These are phyloP conservation scores for Taeniopygia guttata DNA, from an alignment of 2,797 vertebrate genomes.

Conservation along the genomic window DNA sequence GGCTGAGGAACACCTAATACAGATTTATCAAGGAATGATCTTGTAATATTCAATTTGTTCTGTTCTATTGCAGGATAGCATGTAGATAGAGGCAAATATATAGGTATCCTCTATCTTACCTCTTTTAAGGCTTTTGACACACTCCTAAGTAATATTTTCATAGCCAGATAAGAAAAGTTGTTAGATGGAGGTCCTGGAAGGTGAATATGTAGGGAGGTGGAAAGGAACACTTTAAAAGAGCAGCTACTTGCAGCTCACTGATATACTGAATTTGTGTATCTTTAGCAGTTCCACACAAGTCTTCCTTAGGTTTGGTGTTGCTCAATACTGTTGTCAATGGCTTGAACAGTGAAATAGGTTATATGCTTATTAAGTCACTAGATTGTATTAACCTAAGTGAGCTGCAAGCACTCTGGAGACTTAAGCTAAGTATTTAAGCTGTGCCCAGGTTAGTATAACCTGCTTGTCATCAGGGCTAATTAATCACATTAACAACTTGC, in stretches of 20 bases:
- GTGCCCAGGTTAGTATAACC: slow-evolving; percentile 49
- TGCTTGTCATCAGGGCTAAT: slow-evolving; percentile 52
- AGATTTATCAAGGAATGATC: neutral
- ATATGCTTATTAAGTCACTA: slow-evolving; percentile 46
- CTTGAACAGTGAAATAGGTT: slow-evolving; percentile 34
- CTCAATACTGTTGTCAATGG: slow-evolving; percentile 19
- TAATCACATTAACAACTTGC: slow-evolving; percentile 45
- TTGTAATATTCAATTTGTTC: neutral
- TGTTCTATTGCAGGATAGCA: neutral
- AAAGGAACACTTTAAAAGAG: neutral
- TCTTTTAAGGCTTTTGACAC: neutral
- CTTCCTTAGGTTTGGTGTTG: neutral
- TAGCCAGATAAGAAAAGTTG: neutral
- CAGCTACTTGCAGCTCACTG: neutral
- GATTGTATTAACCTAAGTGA: slow-evolving; percentile 42
- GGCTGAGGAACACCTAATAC: neutral
- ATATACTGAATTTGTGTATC: neutral
- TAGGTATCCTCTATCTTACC: neutral
- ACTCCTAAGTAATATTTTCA: neutral
- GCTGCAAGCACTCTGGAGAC: slow-evolving; percentile 36
- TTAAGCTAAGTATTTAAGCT: slow-evolving; percentile 40
- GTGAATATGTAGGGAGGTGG: neutral
- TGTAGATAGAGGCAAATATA: neutral
- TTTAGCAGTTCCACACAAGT: neutral
- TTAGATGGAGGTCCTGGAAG: neutral